Evolutionary conservation across 2,113 vertebrate species (phyloP), one percentile per base, ranked within the genome.

Genomic region (Catharus bicknelli): DNA sequence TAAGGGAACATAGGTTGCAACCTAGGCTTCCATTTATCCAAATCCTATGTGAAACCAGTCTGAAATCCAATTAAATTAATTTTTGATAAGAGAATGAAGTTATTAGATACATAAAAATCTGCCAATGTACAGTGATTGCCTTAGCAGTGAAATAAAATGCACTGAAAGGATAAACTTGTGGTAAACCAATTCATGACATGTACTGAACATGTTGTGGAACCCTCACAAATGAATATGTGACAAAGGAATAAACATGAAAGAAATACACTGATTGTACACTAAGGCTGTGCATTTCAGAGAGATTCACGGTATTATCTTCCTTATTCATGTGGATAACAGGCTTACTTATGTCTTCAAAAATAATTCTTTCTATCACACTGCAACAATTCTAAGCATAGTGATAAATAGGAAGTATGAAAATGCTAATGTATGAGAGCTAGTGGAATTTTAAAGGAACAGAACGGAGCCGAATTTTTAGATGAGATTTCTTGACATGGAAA

Each of bases 271-370:
- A 95, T 92, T 95, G 89, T 93, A 90, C 67, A 92, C 81, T 76
- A 90, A 95, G 62, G 62, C 86, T 92, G 73, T 86, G 90, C 90
- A 82, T 95, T 96, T 95, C 90, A 87, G 94, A 86, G 76, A 92
- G 92, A 94, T 93, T 95, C 93, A 55, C 69, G 0, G 21, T 89
- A 93, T 95, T 95, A 96, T 95, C 88, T 92, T 94, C 77, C 86
- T 96, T 94, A 95, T 94, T 96, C 95, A 94, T 95, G 95, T 95
- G 93, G 94, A 94, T 96, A 96, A 95, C 88, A 95, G 93, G 90
- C 92, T 96, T 96, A 96, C 74, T 95, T 95, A 93, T 84, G 86
- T 95, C 94, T 95, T 96, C 86, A 95, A 90, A 95, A 96, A 95
- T 93, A 95, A 95, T 94, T 95, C 94, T 91, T 94, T 95, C 88